Percentiles rank a stretch among this genome's conserved stretches.
Evolutionary conservation across 1,140 invertebrate genomes (phyloP).

Genomic region (Micrasema minimum): DNA sequence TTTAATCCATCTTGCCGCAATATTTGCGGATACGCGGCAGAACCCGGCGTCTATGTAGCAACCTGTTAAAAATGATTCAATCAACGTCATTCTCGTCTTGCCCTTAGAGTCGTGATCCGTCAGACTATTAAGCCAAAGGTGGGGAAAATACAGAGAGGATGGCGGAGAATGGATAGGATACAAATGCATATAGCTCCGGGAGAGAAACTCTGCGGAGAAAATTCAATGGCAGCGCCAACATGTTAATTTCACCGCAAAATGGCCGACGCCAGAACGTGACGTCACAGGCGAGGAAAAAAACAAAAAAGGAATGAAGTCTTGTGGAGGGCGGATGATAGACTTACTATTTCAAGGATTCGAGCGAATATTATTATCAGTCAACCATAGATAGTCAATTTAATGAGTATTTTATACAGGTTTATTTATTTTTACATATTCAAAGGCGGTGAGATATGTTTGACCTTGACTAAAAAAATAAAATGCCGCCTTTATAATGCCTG

Average conservation of each 20-base stretch:
- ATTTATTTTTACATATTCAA: too few species aligned
- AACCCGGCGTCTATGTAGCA: not conserved
- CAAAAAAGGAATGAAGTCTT: not conserved
- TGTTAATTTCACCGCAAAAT: constrained; percentile 18
- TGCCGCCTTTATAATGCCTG: too few species aligned
- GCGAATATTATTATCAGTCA: too few species aligned
- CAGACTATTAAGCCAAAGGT: constrained; percentile 8
- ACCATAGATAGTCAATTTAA: too few species aligned
- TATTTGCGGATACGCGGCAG: too few species aligned
- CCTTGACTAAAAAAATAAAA: too few species aligned
- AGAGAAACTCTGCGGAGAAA: constrained; percentile 5
- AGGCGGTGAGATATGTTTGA: too few species aligned
- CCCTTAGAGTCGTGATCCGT: constrained; percentile 13
- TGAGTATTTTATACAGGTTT: too few species aligned
- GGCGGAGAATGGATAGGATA: not conserved
- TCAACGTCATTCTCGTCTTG: constrained; percentile 19
- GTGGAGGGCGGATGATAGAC: too few species aligned
- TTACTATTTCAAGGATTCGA: too few species aligned
- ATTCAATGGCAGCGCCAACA: constrained; percentile 21
- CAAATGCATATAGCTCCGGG: constrained; percentile 5
- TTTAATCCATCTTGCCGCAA: too few species aligned
- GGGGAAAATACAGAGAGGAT: not conserved
- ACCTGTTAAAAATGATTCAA: constrained; percentile 27
- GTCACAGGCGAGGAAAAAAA: not conserved
- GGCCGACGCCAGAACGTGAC: not conserved